Evolutionary conservation across 2,888 invertebrate genomes (phyloP).

Genomic region (Arrhopalites spinosus): DNA sequence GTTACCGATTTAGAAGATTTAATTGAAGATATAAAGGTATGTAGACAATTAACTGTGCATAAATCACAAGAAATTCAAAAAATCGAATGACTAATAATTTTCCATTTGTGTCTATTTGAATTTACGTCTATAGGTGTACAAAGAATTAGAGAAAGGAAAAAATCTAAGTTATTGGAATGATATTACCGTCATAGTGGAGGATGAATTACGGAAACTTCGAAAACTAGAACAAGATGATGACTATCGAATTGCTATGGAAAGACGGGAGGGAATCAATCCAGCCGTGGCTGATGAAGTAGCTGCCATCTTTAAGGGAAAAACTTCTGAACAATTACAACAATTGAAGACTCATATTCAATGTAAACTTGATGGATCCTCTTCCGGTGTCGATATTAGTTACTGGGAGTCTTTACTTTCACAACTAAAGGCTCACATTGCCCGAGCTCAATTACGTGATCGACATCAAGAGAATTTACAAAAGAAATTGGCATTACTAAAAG

Average conservation of each 20-base stretch:
- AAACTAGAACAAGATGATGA: constrained; percentile 71
- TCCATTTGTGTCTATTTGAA: too few species aligned
- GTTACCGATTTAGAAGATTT: constrained; percentile 92
- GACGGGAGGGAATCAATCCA: constrained; percentile 83
- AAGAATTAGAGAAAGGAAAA: constrained; percentile 85
- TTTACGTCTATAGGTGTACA: too few species aligned
- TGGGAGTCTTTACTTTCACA: constrained; percentile 97
- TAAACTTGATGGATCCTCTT: constrained; percentile 81
- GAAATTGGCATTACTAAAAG: constrained; percentile 87
- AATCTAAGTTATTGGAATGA: constrained; percentile 95
- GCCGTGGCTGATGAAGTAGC: constrained; percentile 90
- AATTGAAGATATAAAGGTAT: constrained; percentile 89
- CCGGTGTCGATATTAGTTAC: constrained; percentile 94
- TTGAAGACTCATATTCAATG: constrained; percentile 82
- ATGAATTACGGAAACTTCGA: constrained; percentile 84
- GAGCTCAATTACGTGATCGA: constrained; percentile 86
- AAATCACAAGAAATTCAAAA: too few species aligned
- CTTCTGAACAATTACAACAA: constrained; percentile 80
- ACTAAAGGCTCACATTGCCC: constrained; percentile 92
- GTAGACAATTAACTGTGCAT: background rate
- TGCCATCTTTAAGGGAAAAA: constrained; percentile 89
- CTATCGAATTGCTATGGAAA: constrained; percentile 66
- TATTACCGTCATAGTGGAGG: constrained; percentile 91
- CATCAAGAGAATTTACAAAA: constrained; percentile 87
- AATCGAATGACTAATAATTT: too few species aligned